A percentile compares a stretch with the other conserved stretches of the same genome.
Evolutionary conservation across 2,888 invertebrate species (phyloP).

Genomic region (Eucriotettix oculatus): DNA sequence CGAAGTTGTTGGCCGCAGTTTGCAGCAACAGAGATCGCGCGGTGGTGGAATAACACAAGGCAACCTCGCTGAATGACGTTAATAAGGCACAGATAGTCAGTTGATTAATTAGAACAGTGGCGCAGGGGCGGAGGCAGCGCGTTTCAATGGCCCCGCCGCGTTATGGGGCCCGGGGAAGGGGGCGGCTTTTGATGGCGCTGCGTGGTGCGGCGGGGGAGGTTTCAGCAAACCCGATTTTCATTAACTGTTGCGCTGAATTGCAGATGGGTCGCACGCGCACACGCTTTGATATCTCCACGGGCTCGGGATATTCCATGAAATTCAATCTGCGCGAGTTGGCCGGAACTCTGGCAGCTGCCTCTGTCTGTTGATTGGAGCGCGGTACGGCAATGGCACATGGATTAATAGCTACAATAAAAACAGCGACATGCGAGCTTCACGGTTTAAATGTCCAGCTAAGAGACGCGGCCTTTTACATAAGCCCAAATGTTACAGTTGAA

Average conservation of each 20-base stretch:
- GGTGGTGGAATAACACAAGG: neutral
- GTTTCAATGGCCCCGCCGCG: neutral
- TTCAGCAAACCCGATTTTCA: constrained; percentile 23
- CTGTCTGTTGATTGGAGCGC: neutral
- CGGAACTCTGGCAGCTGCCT: neutral
- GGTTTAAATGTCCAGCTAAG: too few relatives aligned
- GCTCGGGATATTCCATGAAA: neutral
- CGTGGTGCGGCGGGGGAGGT: too few relatives aligned
- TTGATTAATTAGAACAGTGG: constrained; percentile 9
- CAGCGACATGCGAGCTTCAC: neutral
- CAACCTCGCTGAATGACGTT: neutral
- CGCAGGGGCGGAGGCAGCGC: neutral
- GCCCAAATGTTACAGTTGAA: too few relatives aligned
- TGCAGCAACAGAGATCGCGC: neutral
- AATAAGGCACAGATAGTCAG: constrained; percentile 8
- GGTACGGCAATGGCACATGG: neutral
- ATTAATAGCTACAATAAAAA: neutral
- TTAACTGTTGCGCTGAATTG: constrained; percentile 17
- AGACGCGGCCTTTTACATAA: too few relatives aligned
- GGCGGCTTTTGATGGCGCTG: neutral
- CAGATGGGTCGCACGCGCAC: constrained; percentile 7
- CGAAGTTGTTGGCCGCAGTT: neutral
- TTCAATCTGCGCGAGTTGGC: neutral
- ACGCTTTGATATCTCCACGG: neutral
- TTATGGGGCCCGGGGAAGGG: neutral